These are phyloP conservation scores for Pegea sp. DNA, from an alignment of 23 tunicate genomes.

Conservation along the genomic window DNA sequence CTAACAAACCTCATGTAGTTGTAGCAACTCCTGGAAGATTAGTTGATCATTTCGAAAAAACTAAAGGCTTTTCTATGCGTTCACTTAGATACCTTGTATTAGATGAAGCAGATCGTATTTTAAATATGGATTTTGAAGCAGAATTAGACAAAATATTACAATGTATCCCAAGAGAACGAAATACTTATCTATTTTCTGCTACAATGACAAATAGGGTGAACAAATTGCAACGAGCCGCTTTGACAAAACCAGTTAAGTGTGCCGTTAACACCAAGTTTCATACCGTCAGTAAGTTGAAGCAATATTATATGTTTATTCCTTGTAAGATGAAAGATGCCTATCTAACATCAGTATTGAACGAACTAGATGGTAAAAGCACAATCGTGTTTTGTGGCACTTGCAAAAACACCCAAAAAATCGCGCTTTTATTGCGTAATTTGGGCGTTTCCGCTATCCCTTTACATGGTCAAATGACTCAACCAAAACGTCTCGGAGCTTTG, in stretches of 20 bases:
- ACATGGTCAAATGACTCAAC: slow-evolving; percentile 89
- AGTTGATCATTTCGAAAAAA: slow-evolving; percentile 82
- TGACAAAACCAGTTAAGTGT: slow-evolving; percentile 68
- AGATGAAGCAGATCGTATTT: slow-evolving; percentile 88
- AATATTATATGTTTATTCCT: slow-evolving; percentile 73
- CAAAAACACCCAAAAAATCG: slow-evolving; percentile 46
- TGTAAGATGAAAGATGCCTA: slow-evolving; percentile 74
- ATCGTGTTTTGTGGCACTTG: slow-evolving; percentile 77
- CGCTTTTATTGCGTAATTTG: slow-evolving; percentile 41
- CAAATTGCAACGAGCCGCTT: slow-evolving; percentile 86
- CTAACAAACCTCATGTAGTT: slow-evolving; percentile 82
- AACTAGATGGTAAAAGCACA: slow-evolving; percentile 60
- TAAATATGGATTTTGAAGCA: slow-evolving; percentile 86
- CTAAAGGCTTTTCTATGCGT: slow-evolving; percentile 69
- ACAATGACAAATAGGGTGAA: slow-evolving; percentile 93
- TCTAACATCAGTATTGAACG: slow-evolving; percentile 61
- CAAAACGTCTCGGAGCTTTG: slow-evolving; percentile 81
- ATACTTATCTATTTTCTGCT: slow-evolving; percentile 79
- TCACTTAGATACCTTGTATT: slow-evolving; percentile 53
- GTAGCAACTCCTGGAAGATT: slow-evolving; percentile 93
- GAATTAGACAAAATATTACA: slow-evolving; percentile 60
- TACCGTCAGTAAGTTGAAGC: slow-evolving; percentile 63
- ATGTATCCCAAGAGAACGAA: slow-evolving; percentile 70
- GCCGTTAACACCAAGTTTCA: slow-evolving; percentile 75
- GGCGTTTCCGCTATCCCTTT: slow-evolving; percentile 58